Evolutionary conservation across 2,113 vertebrate species (phyloP).

Genomic region (Beaufortia kweichowensis): DNA sequence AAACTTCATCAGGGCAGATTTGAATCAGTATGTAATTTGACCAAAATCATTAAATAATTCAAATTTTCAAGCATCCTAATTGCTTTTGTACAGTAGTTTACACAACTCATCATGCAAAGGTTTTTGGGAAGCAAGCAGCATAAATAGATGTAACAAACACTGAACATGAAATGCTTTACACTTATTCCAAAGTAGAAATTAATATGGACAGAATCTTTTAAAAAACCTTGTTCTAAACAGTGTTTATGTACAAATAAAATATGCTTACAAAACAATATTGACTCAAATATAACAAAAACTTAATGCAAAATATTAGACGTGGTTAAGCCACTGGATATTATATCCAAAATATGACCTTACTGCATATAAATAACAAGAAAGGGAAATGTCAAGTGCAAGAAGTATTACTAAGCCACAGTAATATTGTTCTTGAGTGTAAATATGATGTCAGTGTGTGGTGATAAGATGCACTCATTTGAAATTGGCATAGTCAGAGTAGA

Average conservation of each 20-base stretch:
- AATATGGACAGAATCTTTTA: slow-evolving; percentile 18
- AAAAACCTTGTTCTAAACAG: slow-evolving; percentile 32
- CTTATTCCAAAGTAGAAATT: neutral
- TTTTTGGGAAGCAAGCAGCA: slow-evolving; percentile 21
- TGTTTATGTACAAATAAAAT: neutral
- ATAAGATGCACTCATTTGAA: slow-evolving; percentile 84
- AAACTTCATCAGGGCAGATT: neutral
- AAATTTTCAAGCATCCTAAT: slow-evolving; percentile 15
- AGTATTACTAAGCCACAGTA: slow-evolving; percentile 39
- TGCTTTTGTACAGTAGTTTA: slow-evolving; percentile 23
- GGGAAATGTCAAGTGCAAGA: slow-evolving; percentile 48
- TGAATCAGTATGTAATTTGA: slow-evolving; percentile 9
- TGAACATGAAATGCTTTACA: slow-evolving; percentile 29
- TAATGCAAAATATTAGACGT: slow-evolving; percentile 11
- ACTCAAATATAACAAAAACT: slow-evolving; percentile 9
- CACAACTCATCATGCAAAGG: slow-evolving; percentile 18
- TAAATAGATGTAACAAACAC: slow-evolving; percentile 25
- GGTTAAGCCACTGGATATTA: slow-evolving; percentile 29
- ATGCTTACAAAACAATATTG: neutral
- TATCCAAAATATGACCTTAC: slow-evolving; percentile 41
- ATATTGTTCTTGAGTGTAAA: slow-evolving; percentile 25
- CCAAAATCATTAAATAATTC: neutral
- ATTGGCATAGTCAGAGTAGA: slow-evolving; percentile 99
- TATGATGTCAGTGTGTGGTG: slow-evolving; percentile 14
- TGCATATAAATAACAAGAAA: slow-evolving; percentile 30